phyloP scores from a whole-genome alignment of 2,797 vertebrate genomes.

The Neopelma chrysocephalum region DNA sequence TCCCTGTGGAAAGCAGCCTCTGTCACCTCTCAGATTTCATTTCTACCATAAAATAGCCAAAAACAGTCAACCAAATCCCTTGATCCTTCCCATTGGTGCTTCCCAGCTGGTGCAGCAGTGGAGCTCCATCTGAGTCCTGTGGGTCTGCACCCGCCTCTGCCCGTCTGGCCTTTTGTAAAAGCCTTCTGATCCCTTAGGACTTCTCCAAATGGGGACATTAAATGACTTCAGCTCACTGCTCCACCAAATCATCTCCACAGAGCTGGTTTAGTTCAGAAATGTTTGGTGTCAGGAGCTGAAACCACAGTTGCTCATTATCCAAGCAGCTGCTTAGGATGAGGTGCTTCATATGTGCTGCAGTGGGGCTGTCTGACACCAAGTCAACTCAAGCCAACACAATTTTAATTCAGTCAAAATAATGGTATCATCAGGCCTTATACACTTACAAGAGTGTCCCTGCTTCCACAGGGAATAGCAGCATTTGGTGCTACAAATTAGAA shows the following conservation, averaged over 20 bases:
- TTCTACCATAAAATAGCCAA: not conserved
- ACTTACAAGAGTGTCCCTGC: not conserved
- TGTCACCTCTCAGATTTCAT: not conserved
- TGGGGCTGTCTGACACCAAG: not conserved
- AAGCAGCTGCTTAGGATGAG: not conserved
- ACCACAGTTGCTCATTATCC: not conserved
- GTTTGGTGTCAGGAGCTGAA: not conserved
- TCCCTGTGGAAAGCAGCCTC: not conserved
- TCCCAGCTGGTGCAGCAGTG: not conserved
- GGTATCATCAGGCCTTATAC: not conserved
- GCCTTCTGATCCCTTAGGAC: not conserved
- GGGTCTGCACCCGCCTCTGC: not conserved
- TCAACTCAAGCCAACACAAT: not conserved
- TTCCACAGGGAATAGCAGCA: not conserved
- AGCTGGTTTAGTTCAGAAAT: not conserved
- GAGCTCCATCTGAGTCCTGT: accelerated
- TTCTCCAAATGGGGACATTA: not conserved
- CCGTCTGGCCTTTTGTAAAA: not conserved
- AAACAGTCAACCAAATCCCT: accelerated
- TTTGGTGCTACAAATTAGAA: not conserved
- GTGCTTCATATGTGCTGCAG: not conserved
- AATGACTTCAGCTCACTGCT: not conserved
- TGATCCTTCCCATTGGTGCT: not conserved
- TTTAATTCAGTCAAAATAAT: not conserved
- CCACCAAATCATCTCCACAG: not conserved